Evolutionary conservation across 1,140 invertebrate species (phyloP), one percentile per base, ranked within the genome.

Genomic region (Zaprionus capensis): DNA sequence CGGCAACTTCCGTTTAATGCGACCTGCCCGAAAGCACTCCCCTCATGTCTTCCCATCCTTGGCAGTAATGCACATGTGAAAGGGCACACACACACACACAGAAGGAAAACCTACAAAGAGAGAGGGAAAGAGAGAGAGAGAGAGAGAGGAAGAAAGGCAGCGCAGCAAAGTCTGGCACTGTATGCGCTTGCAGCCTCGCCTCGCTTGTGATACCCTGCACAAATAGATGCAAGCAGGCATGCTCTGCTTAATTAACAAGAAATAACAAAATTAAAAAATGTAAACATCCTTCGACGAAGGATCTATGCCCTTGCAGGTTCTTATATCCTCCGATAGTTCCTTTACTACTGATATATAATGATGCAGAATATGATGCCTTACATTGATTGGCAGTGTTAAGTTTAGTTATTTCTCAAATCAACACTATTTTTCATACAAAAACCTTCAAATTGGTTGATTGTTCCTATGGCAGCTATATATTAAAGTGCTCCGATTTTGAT

Each of bases 1-100:
- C 84, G 83, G 84, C 83, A 83, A 87, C 84, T 88, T 88, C 81
- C 84, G 85, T 76, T 88, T 90, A 88, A 88, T 90, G 76, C 72
- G 68, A 75, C 81, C 79, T 63, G 61, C 69, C 62, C 77, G 31
- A 70, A 70, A 62, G 41, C 12, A 64, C 34, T 17, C n/a, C 28
- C 61, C 1, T 31, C 28, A 7, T 31, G 7, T 15, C 12, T 62
- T 26, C n/a, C 26, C 12, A 2, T 24, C 66, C 36, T 20, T 15
- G 49, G 56, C 80, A 80, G 76, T 86, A 86, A 87, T 87, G 84
- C 81, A 81, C 84, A 88, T 87, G 87, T 80, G 79, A 75, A 78
- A 51, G 56, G 71, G 36, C 51, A 51, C 67, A 71, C 65, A 61
- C 20, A 46, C 5, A 5, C 15, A n/a, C 31, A 11, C 9, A 34